phyloP scores from a whole-genome alignment of 2,888 invertebrate species.

The Chrysolina oricalcia region DNA sequence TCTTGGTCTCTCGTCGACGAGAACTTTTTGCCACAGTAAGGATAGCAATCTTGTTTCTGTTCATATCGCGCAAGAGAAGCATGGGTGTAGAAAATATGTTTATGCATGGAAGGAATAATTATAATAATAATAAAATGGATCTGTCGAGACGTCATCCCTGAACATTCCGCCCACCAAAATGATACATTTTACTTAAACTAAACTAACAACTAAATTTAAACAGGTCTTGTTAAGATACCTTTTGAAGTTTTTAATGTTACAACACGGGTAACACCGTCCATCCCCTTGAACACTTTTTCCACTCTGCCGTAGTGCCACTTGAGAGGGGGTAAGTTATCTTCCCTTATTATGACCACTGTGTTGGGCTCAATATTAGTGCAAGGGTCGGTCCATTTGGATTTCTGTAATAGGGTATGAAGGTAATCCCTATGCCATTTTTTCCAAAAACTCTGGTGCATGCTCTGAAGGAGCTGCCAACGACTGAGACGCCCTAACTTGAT shows the following conservation, averaged over 20 bases:
- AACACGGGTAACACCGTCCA: background rate
- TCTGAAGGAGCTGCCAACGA: constrained; percentile 29
- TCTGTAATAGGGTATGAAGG: background rate
- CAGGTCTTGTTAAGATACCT: background rate
- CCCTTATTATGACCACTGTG: background rate
- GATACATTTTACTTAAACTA: too few species aligned
- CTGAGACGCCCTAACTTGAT: background rate
- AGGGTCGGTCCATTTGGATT: background rate
- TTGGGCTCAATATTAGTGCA: constrained; percentile 1
- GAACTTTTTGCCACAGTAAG: too few species aligned
- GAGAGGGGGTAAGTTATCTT: background rate
- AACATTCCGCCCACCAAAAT: too few species aligned
- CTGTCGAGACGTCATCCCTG: too few species aligned
- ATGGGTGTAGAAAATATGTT: too few species aligned
- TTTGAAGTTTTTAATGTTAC: background rate
- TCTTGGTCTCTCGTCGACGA: too few species aligned
- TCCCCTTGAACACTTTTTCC: background rate
- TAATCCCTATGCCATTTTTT: background rate
- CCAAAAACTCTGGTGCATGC: constrained; percentile 22
- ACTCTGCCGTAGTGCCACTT: background rate
- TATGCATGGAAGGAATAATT: too few species aligned
- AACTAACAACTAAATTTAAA: too few species aligned
- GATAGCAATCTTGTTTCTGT: too few species aligned
- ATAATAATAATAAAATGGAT: too few species aligned
- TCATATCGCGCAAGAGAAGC: too few species aligned